These are phyloP conservation scores for Odontothrips loti DNA, from an alignment of 2,888 invertebrate genomes.

Conservation along the genomic window DNA sequence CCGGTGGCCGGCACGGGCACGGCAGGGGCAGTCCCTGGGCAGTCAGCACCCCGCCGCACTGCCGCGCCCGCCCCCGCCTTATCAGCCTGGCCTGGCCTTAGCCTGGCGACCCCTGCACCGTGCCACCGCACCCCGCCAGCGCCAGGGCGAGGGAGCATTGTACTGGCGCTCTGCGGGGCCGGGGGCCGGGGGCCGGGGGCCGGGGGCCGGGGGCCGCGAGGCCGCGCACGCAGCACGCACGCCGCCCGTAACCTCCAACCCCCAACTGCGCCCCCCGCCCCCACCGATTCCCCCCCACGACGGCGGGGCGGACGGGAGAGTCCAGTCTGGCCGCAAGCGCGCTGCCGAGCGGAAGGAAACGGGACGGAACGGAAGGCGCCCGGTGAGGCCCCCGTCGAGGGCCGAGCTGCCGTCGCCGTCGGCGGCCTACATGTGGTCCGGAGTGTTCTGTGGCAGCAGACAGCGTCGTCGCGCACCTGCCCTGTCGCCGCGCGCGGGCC, in stretches of 20 bases:
- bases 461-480: not conserved
- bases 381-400: not conserved
- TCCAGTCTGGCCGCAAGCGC: slow-evolving; percentile 10
- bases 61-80: too few species aligned
- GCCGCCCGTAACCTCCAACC: not conserved
- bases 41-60: too few species aligned
- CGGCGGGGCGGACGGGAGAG: too few species aligned
- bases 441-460: not conserved
- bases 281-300: not conserved
- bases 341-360: slow-evolving; percentile 2
- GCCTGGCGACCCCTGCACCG: not conserved
- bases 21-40: not conserved
- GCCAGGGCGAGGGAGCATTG: not conserved
- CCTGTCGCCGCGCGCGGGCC: not conserved
- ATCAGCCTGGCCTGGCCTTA: too few species aligned
- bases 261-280: not conserved
- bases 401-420: not conserved
- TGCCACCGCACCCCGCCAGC: not conserved
- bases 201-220: not conserved
- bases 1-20: not conserved
- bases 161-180: not conserved
- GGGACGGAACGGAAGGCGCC: not conserved
- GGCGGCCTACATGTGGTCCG: not conserved
- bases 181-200: not conserved
- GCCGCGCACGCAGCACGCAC: not conserved